Base-by-base conservation (phyloP, 2,888 invertebrate species). In the Labia minor region DNA sequence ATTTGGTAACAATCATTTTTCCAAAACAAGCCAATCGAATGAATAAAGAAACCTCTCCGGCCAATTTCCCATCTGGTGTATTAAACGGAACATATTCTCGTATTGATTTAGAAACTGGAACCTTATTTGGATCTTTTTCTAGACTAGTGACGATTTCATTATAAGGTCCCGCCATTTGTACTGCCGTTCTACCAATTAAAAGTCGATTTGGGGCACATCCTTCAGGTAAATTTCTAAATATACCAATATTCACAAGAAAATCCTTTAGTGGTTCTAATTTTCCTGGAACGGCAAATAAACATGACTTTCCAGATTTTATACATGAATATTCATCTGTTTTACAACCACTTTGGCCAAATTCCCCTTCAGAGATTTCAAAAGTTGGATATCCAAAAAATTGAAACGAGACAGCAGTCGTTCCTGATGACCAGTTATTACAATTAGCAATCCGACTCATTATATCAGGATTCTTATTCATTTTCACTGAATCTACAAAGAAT, bases 271-370 rank as follows among this genome's bases (percentile, higher is more conserved):
- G 2, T 19, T 65, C 18, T 1, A 19, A 16, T 11, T n/a, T 19
- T 26, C 19, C 19, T 16, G 67, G 64, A 19, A 67, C 21, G 3
- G 69, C 21, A 37, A 69, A 69, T 21, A 69, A 26, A 37, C 67
- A 69, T 4, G 69, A 69, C 33, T 69, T 69, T 16, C 69, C 69
- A 20, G 65, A 67, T 21, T 66, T 67, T 21, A 69, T 67, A 18
- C 61, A 26, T 8, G 67, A 19, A 19, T 37, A 66, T 3, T 63
- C 62, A 16, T 69, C 67, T 37, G 16, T 8, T 1, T 65, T 62
- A 37, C 37, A 64, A 4, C 63, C 37, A 11, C 65, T 66, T 19
- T 64, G 61, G 14, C 61, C 19, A 61, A 65, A 67, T n/a, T 69
- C 66, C 11, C 66, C 62, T 49, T 69, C 67, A 20, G 61, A 63